phyloP scores from a whole-genome alignment of 2,888 invertebrate genomes.

The Apoda limacodes region DNA sequence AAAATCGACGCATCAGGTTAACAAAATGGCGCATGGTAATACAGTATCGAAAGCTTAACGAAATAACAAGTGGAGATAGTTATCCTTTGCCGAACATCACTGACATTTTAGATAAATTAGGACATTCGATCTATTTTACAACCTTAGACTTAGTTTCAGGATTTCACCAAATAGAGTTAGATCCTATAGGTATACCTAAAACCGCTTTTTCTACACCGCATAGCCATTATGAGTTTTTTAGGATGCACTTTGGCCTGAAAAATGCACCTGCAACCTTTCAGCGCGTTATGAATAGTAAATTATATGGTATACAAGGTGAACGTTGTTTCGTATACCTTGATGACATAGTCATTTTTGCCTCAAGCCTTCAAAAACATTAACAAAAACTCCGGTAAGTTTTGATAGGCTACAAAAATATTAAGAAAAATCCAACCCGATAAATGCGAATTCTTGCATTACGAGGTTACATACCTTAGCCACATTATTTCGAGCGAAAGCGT shows the following conservation, averaged over 20 bases:
- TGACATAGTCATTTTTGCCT: constrained; percentile 24
- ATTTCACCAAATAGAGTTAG: constrained; percentile 18
- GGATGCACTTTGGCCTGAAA: constrained; percentile 27
- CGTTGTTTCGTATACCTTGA: constrained; percentile 25
- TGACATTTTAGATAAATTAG: constrained; percentile 18
- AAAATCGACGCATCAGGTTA: background rate
- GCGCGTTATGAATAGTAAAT: constrained; percentile 22
- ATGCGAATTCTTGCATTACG: constrained; percentile 25
- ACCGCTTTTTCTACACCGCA: constrained; percentile 26
- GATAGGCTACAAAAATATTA: constrained; percentile 19
- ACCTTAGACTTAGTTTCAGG: constrained; percentile 19
- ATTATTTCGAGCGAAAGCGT: constrained; percentile 30
- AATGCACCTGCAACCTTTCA: constrained; percentile 28
- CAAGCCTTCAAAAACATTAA: constrained; percentile 25
- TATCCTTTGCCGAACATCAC: constrained; percentile 18
- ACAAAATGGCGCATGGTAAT: background rate
- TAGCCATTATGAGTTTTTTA: constrained; percentile 24
- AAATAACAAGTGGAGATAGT: constrained; percentile 15
- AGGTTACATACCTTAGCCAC: constrained; percentile 35
- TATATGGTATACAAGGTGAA: constrained; percentile 21
- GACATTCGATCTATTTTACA: constrained; percentile 19
- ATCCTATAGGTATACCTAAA: constrained; percentile 20
- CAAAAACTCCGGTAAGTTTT: constrained; percentile 25
- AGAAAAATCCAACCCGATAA: constrained; percentile 30
- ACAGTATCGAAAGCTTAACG: constrained; percentile 15